These are phyloP conservation scores for Myrmophylax atrothorax DNA, from an alignment of 2,113 vertebrate genomes.

Conservation along the genomic window DNA sequence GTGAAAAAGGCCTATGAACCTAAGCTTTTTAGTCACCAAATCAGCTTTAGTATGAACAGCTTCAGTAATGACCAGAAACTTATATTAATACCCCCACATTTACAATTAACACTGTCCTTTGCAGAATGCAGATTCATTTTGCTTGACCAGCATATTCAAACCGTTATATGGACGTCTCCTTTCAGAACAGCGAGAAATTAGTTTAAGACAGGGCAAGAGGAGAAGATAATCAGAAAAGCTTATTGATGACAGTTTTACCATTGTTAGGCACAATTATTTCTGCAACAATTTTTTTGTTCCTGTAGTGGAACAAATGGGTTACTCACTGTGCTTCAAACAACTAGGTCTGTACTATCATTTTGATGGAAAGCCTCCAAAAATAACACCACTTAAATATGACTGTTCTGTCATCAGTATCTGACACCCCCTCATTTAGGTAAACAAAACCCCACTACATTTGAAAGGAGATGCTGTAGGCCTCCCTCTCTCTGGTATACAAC, in stretches of 20 bases:
- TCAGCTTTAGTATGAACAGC: background rate
- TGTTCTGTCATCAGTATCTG: background rate
- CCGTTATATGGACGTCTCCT: background rate
- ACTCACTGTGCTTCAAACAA: background rate
- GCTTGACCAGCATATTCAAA: background rate
- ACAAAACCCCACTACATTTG: accelerated
- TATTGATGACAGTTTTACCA: background rate
- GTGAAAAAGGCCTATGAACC: background rate
- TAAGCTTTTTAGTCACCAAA: background rate
- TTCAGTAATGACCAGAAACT: background rate
- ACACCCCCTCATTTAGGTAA: background rate
- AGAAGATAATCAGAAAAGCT: background rate
- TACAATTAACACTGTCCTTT: background rate
- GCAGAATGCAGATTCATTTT: background rate
- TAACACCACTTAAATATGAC: background rate
- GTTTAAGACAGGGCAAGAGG: background rate
- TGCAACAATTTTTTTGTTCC: background rate
- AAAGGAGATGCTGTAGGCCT: background rate
- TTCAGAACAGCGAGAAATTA: background rate
- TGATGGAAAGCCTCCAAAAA: background rate
- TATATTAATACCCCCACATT: background rate
- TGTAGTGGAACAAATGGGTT: background rate
- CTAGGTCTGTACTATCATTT: background rate
- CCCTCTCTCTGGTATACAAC: background rate
- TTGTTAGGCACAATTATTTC: background rate